These are phyloP conservation scores for Halcyon chelicuti DNA, from an alignment of 2,797 vertebrate species.

Conservation along the genomic window DNA sequence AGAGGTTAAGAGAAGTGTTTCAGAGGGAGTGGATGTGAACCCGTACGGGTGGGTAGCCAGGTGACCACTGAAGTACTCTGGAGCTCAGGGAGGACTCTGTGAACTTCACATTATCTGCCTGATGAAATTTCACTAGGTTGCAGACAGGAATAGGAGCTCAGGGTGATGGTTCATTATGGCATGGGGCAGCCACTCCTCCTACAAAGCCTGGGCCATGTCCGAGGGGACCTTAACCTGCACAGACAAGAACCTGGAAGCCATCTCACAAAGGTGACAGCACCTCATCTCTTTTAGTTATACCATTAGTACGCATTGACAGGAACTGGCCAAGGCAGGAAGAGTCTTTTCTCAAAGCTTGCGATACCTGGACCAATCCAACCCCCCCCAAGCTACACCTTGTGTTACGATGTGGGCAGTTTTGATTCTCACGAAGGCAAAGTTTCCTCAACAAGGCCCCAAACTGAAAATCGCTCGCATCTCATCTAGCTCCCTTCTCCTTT, in stretches of 20 bases:
- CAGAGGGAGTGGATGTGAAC: rapidly evolving
- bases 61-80: rapidly evolving
- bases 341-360: not conserved
- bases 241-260: not conserved
- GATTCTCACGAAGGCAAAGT: not conserved
- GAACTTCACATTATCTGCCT: not conserved
- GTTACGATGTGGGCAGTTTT: rapidly evolving
- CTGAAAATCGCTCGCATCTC: rapidly evolving
- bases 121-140: not conserved
- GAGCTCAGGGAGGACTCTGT: not conserved
- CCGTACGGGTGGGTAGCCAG: not conserved
- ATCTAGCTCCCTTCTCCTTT: rapidly evolving
- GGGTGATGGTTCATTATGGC: rapidly evolving
- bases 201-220: not conserved
- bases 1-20: not conserved
- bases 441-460: not conserved
- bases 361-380: not conserved
- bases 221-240: not conserved
- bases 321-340: not conserved
- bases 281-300: not conserved
- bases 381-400: not conserved
- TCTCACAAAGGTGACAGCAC: not conserved
- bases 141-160: rapidly evolving
- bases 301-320: not conserved
- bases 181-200: rapidly evolving